phyloP scores from a whole-genome alignment of 1,140 invertebrate species.

The Oncopodura yosiiana region DNA sequence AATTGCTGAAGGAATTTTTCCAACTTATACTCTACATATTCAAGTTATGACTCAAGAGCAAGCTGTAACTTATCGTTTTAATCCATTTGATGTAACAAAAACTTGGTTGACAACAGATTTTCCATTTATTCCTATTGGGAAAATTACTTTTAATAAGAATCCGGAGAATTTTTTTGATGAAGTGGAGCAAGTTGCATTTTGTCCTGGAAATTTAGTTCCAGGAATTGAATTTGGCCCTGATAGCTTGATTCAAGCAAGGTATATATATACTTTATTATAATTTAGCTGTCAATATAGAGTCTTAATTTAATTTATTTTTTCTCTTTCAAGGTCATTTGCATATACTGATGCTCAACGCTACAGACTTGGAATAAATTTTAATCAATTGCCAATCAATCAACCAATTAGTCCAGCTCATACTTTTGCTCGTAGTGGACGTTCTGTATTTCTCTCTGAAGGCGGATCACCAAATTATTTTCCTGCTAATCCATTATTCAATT shows the following conservation, averaged over 20 bases:
- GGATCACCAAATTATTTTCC: not conserved
- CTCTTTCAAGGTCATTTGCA: slow-evolving; percentile 53
- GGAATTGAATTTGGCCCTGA: slow-evolving; percentile 47
- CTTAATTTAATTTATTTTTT: no score
- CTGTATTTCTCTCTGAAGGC: not conserved
- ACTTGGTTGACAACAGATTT: slow-evolving; percentile 74
- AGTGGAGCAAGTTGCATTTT: slow-evolving; percentile 74
- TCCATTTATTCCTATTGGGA: slow-evolving; percentile 82
- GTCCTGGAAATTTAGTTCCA: slow-evolving; percentile 48
- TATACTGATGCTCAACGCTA: slow-evolving; percentile 57
- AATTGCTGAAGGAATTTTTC: slow-evolving; percentile 48
- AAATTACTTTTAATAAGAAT: slow-evolving; percentile 76
- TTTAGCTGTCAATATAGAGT: no score
- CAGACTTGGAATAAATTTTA: slow-evolving; percentile 54
- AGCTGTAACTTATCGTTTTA: slow-evolving; percentile 41
- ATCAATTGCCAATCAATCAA: slow-evolving; percentile 55
- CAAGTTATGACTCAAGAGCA: slow-evolving; percentile 34
- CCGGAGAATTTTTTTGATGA: slow-evolving; percentile 88
- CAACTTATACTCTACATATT: slow-evolving; percentile 46
- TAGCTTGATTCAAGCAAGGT: slow-evolving; percentile 60
- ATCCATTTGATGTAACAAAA: slow-evolving; percentile 63
- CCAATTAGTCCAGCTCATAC: no score
- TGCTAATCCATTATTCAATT: not conserved
- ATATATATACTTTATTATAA: no score
- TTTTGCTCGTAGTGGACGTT: not conserved